Conservation (phyloP, 2,113 vertebrate species). For the Crocuta crocuta region DNA sequence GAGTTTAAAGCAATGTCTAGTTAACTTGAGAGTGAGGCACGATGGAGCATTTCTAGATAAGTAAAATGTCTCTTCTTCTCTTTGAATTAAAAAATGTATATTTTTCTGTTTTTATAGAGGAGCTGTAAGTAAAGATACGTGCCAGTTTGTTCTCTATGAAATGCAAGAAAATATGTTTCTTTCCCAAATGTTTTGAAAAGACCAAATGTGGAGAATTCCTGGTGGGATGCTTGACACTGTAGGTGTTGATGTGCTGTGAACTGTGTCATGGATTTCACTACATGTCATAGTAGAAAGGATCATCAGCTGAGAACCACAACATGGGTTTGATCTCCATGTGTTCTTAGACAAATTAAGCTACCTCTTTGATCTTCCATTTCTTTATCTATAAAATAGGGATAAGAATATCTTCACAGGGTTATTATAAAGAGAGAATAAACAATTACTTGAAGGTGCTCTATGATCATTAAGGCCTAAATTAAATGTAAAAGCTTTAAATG, state of each 20-base stretch:
- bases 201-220: neutral
- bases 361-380: neutral
- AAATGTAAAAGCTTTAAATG: neutral
- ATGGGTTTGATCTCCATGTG: neutral
- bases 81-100: neutral
- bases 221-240: accelerated
- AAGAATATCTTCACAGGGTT: neutral
- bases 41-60: neutral
- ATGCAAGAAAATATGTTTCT: neutral
- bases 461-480: neutral
- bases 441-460: neutral
- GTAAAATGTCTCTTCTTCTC: neutral
- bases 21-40: neutral
- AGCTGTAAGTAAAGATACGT: neutral
- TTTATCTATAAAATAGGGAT: neutral
- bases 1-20: neutral
- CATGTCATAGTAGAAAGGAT: neutral
- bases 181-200: neutral
- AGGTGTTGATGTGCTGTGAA: neutral
- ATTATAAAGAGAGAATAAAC: neutral
- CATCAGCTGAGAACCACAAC: neutral
- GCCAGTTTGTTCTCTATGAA: neutral
- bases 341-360: neutral
- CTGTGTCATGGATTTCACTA: neutral
- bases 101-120: neutral